A percentile compares a stretch with the other conserved stretches of the same genome.
Evolutionary conservation across 2,113 vertebrate genomes (phyloP).

Genomic region (Dasyornis broadbenti): DNA sequence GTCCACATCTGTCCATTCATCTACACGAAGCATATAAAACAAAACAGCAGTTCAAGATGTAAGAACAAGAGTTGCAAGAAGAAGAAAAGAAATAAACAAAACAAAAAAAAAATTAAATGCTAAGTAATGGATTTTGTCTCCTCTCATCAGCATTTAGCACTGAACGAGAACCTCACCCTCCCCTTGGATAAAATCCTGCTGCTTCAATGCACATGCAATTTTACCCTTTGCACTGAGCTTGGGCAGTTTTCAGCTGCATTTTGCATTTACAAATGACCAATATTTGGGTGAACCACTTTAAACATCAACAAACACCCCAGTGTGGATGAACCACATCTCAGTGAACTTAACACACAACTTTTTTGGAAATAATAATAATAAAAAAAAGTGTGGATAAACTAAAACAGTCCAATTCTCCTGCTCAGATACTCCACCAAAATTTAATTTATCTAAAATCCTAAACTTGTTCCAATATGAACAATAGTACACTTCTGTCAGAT

Average conservation of each 20-base stretch:
- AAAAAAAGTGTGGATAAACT: not conserved
- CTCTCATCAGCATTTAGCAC: not conserved
- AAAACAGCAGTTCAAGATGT: constrained; percentile 74
- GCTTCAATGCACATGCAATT: not conserved
- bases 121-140: not conserved
- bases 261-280: not conserved
- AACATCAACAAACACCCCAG: not conserved
- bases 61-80: constrained; percentile 55
- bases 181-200: not conserved
- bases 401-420: not conserved
- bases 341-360: not conserved
- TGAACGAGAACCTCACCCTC: not conserved
- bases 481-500: not conserved
- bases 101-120: not conserved
- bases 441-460: not conserved
- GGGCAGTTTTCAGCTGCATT: not conserved
- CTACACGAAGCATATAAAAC: constrained; percentile 82
- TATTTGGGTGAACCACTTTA: not conserved
- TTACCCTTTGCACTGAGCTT: not conserved
- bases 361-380: not conserved
- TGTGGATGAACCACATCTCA: not conserved
- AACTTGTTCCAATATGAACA: not conserved
- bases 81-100: constrained; percentile 38
- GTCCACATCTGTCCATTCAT: constrained; percentile 96
- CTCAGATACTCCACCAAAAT: not conserved